Evolutionary conservation across 2,797 vertebrate species (phyloP).

Genomic region (Botia kubotai): DNA sequence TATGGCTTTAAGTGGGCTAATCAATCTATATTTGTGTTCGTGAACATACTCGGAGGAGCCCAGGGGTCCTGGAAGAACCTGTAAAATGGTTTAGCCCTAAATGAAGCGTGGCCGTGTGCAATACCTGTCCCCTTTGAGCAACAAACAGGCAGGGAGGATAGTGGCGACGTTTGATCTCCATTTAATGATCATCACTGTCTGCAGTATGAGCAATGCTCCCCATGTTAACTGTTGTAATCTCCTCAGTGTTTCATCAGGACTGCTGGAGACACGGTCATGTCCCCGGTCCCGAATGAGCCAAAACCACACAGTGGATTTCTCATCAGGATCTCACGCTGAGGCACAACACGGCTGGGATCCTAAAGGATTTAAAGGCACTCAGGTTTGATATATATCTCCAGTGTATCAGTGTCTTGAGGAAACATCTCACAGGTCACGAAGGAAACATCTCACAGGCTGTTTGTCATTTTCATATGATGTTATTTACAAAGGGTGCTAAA

Average conservation of each 20-base stretch:
- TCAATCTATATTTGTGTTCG: slow-evolving; percentile 43
- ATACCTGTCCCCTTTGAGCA: slow-evolving; percentile 51
- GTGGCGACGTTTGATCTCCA: slow-evolving; percentile 45
- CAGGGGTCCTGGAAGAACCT: slow-evolving; percentile 41
- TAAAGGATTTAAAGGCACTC: slow-evolving; percentile 51
- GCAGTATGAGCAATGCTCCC: slow-evolving; percentile 43
- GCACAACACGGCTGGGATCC: slow-evolving; percentile 13
- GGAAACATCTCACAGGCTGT: slow-evolving; percentile 27
- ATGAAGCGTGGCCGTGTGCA: slow-evolving; percentile 50
- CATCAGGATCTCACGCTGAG: slow-evolving; percentile 66
- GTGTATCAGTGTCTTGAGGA: slow-evolving; percentile 37
- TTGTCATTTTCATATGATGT: slow-evolving; percentile 27
- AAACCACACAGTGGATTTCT: slow-evolving; percentile 68
- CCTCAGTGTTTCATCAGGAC: slow-evolving; percentile 46
- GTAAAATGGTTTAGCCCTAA: slow-evolving; percentile 56
- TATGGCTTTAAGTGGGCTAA: slow-evolving; percentile 42
- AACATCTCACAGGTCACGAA: slow-evolving; percentile 7
- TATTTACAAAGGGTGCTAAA: slow-evolving; percentile 22
- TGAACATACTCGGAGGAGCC: not conserved
- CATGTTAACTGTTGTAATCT: slow-evolving; percentile 47
- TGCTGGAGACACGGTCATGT: slow-evolving; percentile 32
- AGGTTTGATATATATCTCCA: slow-evolving; percentile 34
- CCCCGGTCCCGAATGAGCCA: slow-evolving; percentile 50
- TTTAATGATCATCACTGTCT: slow-evolving; percentile 51
- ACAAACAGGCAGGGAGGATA: slow-evolving; percentile 41